phyloP scores from a whole-genome alignment of 2,888 invertebrate species.

The Corythucha ciliata region DNA sequence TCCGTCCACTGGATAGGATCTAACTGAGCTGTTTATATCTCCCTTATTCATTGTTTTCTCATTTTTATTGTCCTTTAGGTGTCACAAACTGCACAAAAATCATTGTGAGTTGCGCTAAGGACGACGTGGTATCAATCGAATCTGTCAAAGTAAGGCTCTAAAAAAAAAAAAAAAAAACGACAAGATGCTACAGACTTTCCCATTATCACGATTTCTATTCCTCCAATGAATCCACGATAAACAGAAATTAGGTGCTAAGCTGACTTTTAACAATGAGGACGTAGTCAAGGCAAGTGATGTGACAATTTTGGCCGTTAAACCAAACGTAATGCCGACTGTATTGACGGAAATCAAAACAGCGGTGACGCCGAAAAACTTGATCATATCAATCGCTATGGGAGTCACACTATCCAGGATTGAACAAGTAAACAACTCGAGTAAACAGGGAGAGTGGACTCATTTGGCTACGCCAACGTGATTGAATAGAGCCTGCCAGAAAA shows the following conservation, averaged over 20 bases:
- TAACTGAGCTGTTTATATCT: no score
- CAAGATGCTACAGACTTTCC: background rate
- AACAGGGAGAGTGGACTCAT: constrained; percentile 10
- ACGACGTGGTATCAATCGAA: constrained; percentile 59
- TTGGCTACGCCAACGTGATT: constrained; percentile 29
- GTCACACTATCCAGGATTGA: constrained; percentile 69
- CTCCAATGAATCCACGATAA: background rate
- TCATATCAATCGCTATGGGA: constrained; percentile 91
- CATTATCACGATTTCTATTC: background rate
- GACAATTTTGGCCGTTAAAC: constrained; percentile 85
- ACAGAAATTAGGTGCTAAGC: constrained; percentile 67
- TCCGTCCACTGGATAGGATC: no score
- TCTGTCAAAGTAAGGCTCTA: constrained; percentile 59
- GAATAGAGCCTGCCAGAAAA: constrained; percentile 57
- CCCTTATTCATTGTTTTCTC: background rate
- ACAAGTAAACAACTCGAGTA: constrained; percentile 49
- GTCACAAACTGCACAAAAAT: constrained; percentile 72
- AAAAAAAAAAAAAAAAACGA: background rate
- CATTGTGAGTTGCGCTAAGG: constrained; percentile 77
- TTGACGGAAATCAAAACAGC: constrained; percentile 59
- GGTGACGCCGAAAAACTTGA: constrained; percentile 60
- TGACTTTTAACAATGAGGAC: constrained; percentile 65
- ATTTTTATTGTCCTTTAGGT: constrained; percentile 48
- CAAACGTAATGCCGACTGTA: constrained; percentile 68
- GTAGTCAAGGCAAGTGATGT: constrained; percentile 75